Evolutionary conservation across 2,888 invertebrate species (phyloP).

Genomic region (Rotaria sp.): DNA sequence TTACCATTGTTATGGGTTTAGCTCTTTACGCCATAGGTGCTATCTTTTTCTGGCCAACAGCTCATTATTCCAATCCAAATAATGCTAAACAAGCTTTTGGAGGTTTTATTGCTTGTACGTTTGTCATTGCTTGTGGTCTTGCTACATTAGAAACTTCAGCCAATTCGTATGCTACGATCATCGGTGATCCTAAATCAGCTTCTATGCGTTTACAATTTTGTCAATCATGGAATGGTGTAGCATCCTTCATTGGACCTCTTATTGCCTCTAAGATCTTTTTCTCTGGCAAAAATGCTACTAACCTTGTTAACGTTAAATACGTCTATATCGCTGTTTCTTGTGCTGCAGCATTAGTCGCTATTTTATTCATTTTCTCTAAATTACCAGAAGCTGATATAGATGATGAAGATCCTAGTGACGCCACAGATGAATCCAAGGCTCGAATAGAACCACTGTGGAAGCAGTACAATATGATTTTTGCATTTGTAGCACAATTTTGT

Average conservation of each 20-base stretch:
- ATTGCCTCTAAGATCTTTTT: not conserved
- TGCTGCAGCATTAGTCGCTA: not conserved
- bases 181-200: conserved; percentile 16
- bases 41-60: not conserved
- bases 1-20: not conserved
- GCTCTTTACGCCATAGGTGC: not conserved
- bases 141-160: not conserved
- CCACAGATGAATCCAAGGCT: not conserved
- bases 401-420: not conserved
- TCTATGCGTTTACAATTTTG: not conserved
- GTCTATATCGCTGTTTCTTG: not conserved
- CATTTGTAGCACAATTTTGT: not conserved
- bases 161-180: not conserved
- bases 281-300: not conserved
- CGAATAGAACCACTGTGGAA: not conserved
- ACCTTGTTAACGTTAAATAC: not conserved
- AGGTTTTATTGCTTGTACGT: not conserved
- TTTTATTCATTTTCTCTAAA: not conserved
- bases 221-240: not conserved
- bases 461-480: conserved; percentile 7
- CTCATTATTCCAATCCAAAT: not conserved
- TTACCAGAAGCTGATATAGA: not conserved
- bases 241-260: not conserved
- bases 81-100: not conserved
- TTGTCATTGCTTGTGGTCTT: conserved; percentile 2